These are phyloP conservation scores for Coelinius sp. DNA, from an alignment of 2,888 invertebrate species.

Conservation along the genomic window DNA sequence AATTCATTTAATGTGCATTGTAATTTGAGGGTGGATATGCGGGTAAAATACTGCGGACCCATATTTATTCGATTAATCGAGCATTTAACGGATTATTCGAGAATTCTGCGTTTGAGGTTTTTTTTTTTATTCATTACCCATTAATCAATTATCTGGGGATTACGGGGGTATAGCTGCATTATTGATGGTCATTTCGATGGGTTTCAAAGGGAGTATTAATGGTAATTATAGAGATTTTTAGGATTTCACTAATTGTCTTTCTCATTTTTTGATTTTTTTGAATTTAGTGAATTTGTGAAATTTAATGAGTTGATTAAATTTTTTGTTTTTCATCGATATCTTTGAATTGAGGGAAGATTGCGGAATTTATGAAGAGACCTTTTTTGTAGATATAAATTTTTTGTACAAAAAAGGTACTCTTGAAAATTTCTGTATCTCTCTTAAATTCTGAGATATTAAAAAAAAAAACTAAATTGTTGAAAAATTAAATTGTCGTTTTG, in stretches of 20 bases:
- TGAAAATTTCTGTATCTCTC: too few species aligned
- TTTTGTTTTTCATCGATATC: too few species aligned
- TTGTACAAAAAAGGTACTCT: too few species aligned
- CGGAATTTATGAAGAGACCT: too few species aligned
- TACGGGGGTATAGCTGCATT: background rate
- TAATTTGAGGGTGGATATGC: background rate
- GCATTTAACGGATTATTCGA: slow-evolving; percentile 1
- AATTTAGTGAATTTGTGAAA: too few species aligned
- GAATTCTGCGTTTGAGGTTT: background rate
- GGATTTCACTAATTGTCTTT: background rate
- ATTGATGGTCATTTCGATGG: background rate
- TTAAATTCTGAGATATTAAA: too few species aligned
- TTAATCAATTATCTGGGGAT: background rate
- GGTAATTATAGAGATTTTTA: background rate
- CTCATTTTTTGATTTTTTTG: background rate
- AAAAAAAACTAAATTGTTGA: too few species aligned
- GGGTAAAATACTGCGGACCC: slow-evolving; percentile 7
- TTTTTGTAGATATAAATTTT: too few species aligned
- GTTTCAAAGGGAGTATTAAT: background rate
- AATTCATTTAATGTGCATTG: slow-evolving; percentile 3
- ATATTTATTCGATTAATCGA: slow-evolving; percentile 13
- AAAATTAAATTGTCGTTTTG: too few species aligned
- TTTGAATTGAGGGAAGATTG: too few species aligned
- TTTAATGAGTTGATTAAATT: too few species aligned
- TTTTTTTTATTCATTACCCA: background rate